Evolutionary conservation across 2,113 vertebrate genomes (phyloP).

Genomic region (Amphiprion percula): DNA sequence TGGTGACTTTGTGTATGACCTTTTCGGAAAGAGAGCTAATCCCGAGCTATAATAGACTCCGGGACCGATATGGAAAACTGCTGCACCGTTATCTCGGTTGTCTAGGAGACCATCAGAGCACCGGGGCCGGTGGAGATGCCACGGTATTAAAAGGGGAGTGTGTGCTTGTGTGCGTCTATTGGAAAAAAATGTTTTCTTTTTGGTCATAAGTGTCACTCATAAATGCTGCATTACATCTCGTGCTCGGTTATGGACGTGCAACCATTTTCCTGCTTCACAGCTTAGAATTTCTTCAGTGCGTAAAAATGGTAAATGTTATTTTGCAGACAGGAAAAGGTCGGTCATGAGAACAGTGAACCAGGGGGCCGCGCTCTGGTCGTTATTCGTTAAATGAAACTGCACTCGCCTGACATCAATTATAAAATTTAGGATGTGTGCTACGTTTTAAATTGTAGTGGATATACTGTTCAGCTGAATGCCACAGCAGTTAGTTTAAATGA

Average conservation of each 20-base stretch:
- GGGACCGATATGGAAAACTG: slow-evolving; percentile 97
- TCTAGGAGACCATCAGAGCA: slow-evolving; percentile 96
- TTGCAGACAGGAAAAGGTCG: slow-evolving; percentile 50
- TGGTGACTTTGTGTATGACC: slow-evolving; percentile 99
- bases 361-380: background rate
- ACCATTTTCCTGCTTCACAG: slow-evolving; percentile 49
- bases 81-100: slow-evolving; percentile 96
- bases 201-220: slow-evolving; percentile 90
- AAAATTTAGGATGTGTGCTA: background rate
- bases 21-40: slow-evolving; percentile 98
- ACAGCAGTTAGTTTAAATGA: slow-evolving; percentile 15
- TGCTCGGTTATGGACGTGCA: slow-evolving; percentile 85
- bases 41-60: slow-evolving; percentile 96
- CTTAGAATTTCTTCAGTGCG: background rate
- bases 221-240: slow-evolving; percentile 86
- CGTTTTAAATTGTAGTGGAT: slow-evolving; percentile 1
- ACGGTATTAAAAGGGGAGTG: slow-evolving; percentile 92
- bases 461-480: slow-evolving; percentile 23
- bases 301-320: slow-evolving; percentile 28
- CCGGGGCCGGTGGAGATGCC: slow-evolving; percentile 90
- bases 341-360: background rate
- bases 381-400: slow-evolving; percentile 41
- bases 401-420: slow-evolving; percentile 35
- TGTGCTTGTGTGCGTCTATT: slow-evolving; percentile 75
- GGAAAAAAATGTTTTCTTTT: slow-evolving; percentile 29